Evolutionary conservation across 2,113 vertebrate genomes (phyloP), one percentile per base, ranked within the genome.

Genomic region (Podarcis raffonei): DNA sequence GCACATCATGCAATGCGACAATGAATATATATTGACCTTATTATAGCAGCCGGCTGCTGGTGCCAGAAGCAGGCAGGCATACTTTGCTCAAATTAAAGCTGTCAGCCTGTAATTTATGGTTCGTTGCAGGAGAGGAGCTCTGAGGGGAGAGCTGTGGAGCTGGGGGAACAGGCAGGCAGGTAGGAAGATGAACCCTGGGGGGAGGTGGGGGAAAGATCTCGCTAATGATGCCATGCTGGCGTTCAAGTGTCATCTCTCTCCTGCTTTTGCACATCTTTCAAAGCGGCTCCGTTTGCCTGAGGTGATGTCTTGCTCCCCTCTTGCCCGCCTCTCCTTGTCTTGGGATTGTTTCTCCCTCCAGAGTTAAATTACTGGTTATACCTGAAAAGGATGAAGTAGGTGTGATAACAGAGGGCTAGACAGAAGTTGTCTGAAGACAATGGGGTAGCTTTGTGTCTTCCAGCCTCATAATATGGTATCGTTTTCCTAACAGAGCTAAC

Each of bases 11-110:
- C 94, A 89, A 96, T 90, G 96, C 95, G 94, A 97, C 97, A 96
- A 95, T 96, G 97, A 97, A 97, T 98, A 97, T 97, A 96, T 96
- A 97, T 97, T 97, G 97, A 98, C 97, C 97, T 97, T 96, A 97
- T 98, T 97, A 97, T 95, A 96, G 96, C 96, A 94, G 97, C 94
- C 94, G 95, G 95, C 97, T 97, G 97, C 95, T 90, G 89, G 94
- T 95, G 97, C 96, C 95, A 95, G 97, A 95, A 94, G 96, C 96
- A 97, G 94, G 96, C 88, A 92, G 96, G 97, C 97, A 96, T 96
- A 95, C 95, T 97, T 94, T 94, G 95, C 96, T 93, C 96, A 95
- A 97, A 97, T 97, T 96, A 97, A 97, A 98, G 96, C 95, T 97
- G 97, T 96, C 97, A 96, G 97, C 95, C 39, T 96, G 96, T 96